Base-by-base conservation (phyloP, 1,140 invertebrate species). In the Lepidotrigona ventralis region DNA sequence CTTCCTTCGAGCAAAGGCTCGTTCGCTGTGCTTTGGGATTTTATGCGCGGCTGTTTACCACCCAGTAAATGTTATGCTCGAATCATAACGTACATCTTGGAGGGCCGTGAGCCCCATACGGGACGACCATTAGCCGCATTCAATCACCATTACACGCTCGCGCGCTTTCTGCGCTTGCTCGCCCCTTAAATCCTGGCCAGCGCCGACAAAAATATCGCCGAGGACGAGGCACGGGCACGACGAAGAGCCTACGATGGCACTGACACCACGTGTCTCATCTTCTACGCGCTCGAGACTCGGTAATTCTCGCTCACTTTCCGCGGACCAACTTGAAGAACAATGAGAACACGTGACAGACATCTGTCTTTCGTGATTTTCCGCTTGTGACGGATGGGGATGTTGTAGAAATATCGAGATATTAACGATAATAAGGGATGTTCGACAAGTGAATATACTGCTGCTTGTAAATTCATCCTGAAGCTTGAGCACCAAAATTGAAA, bases 121-220 rank as follows among this genome's bases (percentile, higher is more conserved):
- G 77, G 83, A 89, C 76, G 83, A 81, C 87, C 87, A 89, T 89
- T 89, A 89, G 87, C 88, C 79, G 87, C 85, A 89, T 89, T 89
- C 88, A 89, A 89, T 89, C 88, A 89, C 88, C 87, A 89, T 89
- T 89, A 89, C 76, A 89, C 87, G 88, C 85, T 89, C 76, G 76
- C 84, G 81, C 81, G 85, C 82, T 89, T 89, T 89, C 81, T 86
- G 88, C 82, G 72, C 79, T 79, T 89, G 71, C 56, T 70, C 74
- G 79, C 76, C 74, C 71, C 86, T 88, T 88, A 87, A 88, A 88
- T 88, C 66, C 79, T 81, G 74, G 66, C 51, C 83, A 21, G 17
- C 75, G 75, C 70, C 75, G 79, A 76, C 76, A 81, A 87, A 87
- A 87, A 88, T 86, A 87, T 88, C 72, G 46, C 56, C 17, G 73